Evolutionary conservation across 2,113 vertebrate species (phyloP).

Genomic region (Dendrocopos noguchii): DNA sequence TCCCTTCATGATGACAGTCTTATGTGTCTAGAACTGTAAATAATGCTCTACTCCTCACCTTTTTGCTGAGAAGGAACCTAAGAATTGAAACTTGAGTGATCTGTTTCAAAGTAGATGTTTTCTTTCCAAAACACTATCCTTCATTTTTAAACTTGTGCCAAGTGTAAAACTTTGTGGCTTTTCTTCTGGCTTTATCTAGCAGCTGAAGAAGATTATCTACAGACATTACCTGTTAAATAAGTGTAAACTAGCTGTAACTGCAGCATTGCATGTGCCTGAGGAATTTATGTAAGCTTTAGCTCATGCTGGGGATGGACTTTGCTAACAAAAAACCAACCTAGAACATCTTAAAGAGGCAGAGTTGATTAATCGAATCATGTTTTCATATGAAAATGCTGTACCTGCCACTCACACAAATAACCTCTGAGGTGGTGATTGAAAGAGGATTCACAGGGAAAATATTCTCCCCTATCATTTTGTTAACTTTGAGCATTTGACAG

Average conservation of each 20-base stretch:
- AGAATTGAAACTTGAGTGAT: neutral
- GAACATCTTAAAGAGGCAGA: neutral
- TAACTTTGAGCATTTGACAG: slow-evolving; percentile 37
- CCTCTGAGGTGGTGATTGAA: neutral
- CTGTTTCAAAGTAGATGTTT: neutral
- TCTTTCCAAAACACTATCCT: neutral
- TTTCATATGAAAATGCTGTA: neutral
- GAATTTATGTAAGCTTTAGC: neutral
- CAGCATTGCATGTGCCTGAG: neutral
- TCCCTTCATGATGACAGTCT: neutral
- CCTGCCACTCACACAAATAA: slow-evolving; percentile 13
- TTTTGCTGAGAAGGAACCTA: neutral
- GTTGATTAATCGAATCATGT: neutral
- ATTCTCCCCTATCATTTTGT: slow-evolving; percentile 30
- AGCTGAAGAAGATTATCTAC: neutral
- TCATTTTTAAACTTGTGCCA: neutral
- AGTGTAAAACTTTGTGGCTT: neutral
- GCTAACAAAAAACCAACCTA: too few relatives aligned
- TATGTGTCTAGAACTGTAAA: neutral
- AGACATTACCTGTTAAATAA: slow-evolving; percentile 30
- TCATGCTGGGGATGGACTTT: neutral
- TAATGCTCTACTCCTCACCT: neutral
- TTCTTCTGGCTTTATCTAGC: slow-evolving; percentile 1
- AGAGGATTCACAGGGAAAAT: neutral
- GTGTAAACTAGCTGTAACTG: slow-evolving; percentile 35